Evolutionary conservation across 37 sponge, comb jelly and placozoan species (phyloP).

Genomic region (Ephydatia muelleri): DNA sequence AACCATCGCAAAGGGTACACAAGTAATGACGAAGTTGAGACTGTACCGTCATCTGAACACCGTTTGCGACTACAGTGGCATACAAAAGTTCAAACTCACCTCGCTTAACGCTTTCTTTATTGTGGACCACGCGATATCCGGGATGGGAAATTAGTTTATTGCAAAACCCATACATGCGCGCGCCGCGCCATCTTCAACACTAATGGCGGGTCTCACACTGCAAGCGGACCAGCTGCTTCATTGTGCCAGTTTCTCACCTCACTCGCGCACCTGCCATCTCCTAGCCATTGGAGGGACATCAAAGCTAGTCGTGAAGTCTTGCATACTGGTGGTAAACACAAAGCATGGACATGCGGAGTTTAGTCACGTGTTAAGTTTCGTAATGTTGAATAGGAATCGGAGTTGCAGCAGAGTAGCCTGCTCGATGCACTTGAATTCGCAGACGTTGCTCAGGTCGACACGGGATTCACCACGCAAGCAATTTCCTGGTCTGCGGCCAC

Average conservation of each 20-base stretch:
- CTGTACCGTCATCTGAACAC: not conserved
- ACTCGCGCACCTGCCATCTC: slow-evolving; percentile 14
- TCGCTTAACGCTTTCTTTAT: not conserved
- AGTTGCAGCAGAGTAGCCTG: not conserved
- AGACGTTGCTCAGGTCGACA: not conserved
- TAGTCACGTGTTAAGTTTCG: not conserved
- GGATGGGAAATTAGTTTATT: not conserved
- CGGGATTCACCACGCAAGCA: not conserved
- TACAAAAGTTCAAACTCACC: not conserved
- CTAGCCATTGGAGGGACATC: slow-evolving; percentile 31
- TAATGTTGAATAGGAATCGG: not conserved
- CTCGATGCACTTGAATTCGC: not conserved
- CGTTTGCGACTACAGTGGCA: not conserved
- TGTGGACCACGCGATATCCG: not conserved
- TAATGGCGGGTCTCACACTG: not conserved
- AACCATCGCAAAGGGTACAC: not conserved
- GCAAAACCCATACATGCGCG: not conserved
- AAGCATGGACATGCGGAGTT: not conserved
- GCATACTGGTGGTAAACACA: slow-evolving; percentile 2
- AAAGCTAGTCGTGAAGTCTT: slow-evolving; percentile 24
- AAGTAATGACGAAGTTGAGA: not conserved
- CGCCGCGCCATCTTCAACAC: not conserved
- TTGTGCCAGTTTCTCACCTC: slow-evolving; percentile 19
- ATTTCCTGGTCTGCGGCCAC: slow-evolving; percentile 34
- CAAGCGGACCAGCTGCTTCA: not conserved